Evolutionary conservation across 2,797 vertebrate genomes (phyloP).

Genomic region (Acipenser ruthenus): DNA sequence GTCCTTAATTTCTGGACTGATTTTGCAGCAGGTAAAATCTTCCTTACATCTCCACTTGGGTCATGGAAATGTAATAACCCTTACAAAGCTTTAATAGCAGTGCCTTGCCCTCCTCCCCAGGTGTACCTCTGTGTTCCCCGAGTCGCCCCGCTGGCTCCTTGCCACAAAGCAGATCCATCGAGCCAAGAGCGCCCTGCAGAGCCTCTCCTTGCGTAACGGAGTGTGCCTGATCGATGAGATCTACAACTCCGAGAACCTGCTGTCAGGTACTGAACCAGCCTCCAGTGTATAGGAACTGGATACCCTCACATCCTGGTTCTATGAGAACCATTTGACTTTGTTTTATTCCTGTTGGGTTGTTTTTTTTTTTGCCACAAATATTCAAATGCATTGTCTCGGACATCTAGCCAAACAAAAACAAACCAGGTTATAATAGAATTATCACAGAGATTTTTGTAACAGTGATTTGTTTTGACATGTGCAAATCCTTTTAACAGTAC

Average conservation of each 20-base stretch:
- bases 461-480: no score
- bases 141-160: constrained; percentile 83
- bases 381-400: no score
- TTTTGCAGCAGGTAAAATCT: no score
- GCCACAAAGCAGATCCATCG: constrained; percentile 64
- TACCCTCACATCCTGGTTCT: neutral
- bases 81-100: no score
- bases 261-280: constrained; percentile 46
- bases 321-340: neutral
- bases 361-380: neutral
- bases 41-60: no score
- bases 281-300: no score
- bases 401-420: no score
- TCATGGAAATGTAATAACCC: no score
- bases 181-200: constrained; percentile 59
- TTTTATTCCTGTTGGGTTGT: neutral
- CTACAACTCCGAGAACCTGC: constrained; percentile 45
- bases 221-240: constrained; percentile 42
- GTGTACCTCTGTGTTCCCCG: constrained; percentile 66
- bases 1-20: no score
- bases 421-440: no score
- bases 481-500: no score
- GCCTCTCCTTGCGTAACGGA: constrained; percentile 52
- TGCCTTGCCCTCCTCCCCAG: constrained; percentile 41
- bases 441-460: no score